phyloP scores from a whole-genome alignment of 2,888 invertebrate species.

The Scaptomyza parva region DNA sequence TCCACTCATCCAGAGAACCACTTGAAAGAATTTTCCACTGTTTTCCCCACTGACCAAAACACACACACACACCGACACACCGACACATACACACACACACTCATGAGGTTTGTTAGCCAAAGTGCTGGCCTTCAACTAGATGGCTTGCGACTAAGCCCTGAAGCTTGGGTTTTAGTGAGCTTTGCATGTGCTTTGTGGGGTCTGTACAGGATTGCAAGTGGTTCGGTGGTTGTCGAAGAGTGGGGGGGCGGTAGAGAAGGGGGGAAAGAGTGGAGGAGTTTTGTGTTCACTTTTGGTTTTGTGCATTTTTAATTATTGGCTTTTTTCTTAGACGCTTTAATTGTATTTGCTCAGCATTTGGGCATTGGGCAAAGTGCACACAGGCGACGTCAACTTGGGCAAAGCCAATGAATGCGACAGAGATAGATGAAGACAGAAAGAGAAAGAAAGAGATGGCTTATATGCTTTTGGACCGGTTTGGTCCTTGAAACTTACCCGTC shows the following conservation, averaged over 20 bases:
- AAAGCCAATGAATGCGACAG: constrained; percentile 2
- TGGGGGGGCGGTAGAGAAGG: background rate
- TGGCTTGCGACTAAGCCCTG: constrained; percentile 22
- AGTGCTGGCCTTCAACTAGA: constrained; percentile 37
- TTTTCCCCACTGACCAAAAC: background rate
- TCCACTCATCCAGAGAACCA: constrained; percentile 8
- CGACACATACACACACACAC: constrained; percentile 3
- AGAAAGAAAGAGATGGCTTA: background rate
- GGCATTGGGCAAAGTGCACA: constrained; percentile 67
- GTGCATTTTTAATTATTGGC: constrained; percentile 80
- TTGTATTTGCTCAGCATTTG: constrained; percentile 77
- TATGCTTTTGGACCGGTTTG: constrained; percentile 32
- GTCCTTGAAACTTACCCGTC: constrained; percentile 53
- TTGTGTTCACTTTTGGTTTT: constrained; percentile 65
- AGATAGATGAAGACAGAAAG: background rate
- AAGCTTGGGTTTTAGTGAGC: constrained; percentile 28
- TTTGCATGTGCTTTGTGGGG: constrained; percentile 17
- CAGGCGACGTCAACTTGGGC: constrained; percentile 20
- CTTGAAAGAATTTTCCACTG: constrained; percentile 17
- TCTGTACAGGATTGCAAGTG: background rate
- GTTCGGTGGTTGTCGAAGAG: too few species aligned
- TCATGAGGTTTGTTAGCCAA: constrained; percentile 20
- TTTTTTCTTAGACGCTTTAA: constrained; percentile 78
- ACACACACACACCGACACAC: too few species aligned
- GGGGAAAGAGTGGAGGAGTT: background rate